Base-by-base conservation (phyloP, 1,140 invertebrate species). In the Drosophila triauraria region DNA sequence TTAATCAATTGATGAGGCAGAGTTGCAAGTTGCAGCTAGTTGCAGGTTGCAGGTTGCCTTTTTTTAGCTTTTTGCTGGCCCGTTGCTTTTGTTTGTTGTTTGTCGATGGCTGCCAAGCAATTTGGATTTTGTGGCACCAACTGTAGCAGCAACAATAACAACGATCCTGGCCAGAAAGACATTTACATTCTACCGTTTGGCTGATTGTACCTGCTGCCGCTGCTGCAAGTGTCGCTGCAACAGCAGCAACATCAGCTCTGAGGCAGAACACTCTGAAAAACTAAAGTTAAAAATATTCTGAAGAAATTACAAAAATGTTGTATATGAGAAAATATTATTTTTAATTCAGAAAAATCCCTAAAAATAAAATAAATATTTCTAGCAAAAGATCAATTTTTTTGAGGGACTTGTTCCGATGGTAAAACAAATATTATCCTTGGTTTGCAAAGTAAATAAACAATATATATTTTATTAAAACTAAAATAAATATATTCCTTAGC, bases 1-100 rank as follows among this genome's bases (percentile, higher is more conserved):
- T 90, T 88, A 88, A 88, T 88, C 85, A 88, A 88, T 88, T 88
- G 85, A 88, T 88, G 85, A 88, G 84, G 84, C 85, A 80, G 20
- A 54, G 79, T 68, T 70, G 81, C 81, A 71, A 64, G 30, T 61
- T 67, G 80, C 71, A 50, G 48, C 15, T 20, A 48, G 35, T 76
- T 53, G 76, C 76, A 77, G 64, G 67, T 76, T 80, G 72, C 80
- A 85, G 57, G 80, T 75, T 82, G 51, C 51, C 9, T 32, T 32
- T 32, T 32, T 32, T 8, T 32, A 3, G 17, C 7, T 54, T 32
- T 32, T 32, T 54, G 83, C 75, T 71, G 51, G 69, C 63, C 75
- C 69, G 69, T 90, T 88, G 85, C 81, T 75, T 74, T 88, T 86
- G 78, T 82, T 70, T 88, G 83, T 62, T 78, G 80, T 72, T 74